Base-by-base conservation (phyloP, 2,113 vertebrate genomes). In the Psammodynastes pulverulentus region DNA sequence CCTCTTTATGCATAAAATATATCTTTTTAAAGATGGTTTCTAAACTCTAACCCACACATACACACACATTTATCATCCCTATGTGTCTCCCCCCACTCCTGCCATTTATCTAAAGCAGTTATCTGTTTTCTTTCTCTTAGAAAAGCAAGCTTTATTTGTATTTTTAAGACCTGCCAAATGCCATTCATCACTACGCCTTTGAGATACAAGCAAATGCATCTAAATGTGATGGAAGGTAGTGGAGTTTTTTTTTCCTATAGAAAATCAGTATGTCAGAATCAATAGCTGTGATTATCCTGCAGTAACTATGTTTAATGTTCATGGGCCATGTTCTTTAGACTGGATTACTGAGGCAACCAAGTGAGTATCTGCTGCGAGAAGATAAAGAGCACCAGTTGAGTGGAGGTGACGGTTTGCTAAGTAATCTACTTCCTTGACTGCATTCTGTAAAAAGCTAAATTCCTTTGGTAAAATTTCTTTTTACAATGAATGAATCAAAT, bases 401-500 rank as follows among this genome's bases (percentile, higher is more conserved):
- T 48, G 72, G 89, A 95, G 94, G 92, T 91, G 95, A 95, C 0
- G 39, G 84, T 48, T 92, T 89, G 89, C 93, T 87, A 84, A 95
- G 94, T 87, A 94, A 95, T 93, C 90, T 90, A 90, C 94, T 95
- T 96, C 94, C 94, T 97, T 94, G 89, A 95, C 93, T 95, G 94
- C 92, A 93, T 95, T 91, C 94, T 95, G 94, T 93, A 95, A 93
- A 94, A 93, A 93, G 89, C 90, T 89, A 89, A 93, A 95, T 96
- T 95, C 94, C 91, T 92, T 43, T 53, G 13, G 93, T 91, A 92
- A 94, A 92, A 95, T 93, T 93, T 94, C 58, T 94, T 95, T 95
- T 95, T 95, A 95, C 92, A 97, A 97, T 94, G 92, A 96, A 95
- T 93, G 94, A 97, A 96, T 96, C 91, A 94, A 96, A 96, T 96